phyloP scores from a whole-genome alignment of 2,888 invertebrate genomes.

The Drosophila emarginata region DNA sequence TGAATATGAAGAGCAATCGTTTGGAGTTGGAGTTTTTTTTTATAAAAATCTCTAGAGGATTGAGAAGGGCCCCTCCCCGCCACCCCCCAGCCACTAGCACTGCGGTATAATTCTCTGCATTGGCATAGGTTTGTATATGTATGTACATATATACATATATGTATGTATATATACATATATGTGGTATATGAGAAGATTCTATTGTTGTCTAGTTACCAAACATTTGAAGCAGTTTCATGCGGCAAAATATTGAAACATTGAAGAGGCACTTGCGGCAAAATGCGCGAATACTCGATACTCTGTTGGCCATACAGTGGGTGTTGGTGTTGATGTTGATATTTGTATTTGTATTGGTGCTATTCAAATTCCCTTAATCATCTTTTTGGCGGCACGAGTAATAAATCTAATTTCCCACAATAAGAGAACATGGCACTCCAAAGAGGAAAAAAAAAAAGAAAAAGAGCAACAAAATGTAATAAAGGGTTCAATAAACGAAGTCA shows the following conservation, averaged over 20 bases:
- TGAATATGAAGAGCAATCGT: background rate
- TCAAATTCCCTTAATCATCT: constrained; percentile 58
- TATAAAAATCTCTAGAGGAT: background rate
- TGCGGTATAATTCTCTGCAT: background rate
- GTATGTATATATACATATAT: background rate
- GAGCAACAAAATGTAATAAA: constrained; percentile 13
- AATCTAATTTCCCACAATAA: constrained; percentile 62
- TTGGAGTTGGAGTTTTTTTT: background rate
- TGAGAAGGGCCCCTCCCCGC: background rate
- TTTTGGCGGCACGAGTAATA: constrained; percentile 48
- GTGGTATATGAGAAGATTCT: background rate
- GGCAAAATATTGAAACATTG: constrained; percentile 15
- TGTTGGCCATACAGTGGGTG: constrained; percentile 11
- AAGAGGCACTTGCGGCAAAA: constrained; percentile 34
- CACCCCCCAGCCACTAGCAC: too few relatives aligned
- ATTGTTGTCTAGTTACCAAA: constrained; percentile 1
- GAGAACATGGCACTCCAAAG: constrained; percentile 25
- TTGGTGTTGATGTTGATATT: constrained; percentile 13
- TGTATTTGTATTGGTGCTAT: constrained; percentile 16
- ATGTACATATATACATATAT: too few relatives aligned
- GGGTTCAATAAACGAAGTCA: constrained; percentile 56
- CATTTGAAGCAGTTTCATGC: constrained; percentile 9
- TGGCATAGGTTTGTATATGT: background rate
- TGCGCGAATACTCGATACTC: constrained; percentile 20
- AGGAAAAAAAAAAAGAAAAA: constrained; percentile 9